A percentile compares a stretch with the other conserved stretches of the same genome.
These are phyloP conservation scores for Rostratula benghalensis DNA, from an alignment of 2,113 vertebrate species.

Conservation along the genomic window DNA sequence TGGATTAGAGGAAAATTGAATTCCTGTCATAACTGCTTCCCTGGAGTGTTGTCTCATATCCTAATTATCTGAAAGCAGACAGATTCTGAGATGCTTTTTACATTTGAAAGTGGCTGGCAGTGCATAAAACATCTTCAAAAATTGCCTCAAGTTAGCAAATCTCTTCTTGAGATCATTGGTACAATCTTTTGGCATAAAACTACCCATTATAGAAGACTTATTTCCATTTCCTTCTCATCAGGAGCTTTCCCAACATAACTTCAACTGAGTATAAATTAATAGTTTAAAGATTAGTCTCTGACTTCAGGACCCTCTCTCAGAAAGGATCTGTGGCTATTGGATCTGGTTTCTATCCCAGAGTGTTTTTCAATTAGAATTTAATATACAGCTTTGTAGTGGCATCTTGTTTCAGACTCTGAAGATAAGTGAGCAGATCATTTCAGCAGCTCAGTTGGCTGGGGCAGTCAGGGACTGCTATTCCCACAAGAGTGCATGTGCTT, in stretches of 20 bases:
- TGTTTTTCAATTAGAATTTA: slow-evolving; percentile 54
- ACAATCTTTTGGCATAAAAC: slow-evolving; percentile 19
- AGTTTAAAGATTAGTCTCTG: slow-evolving; percentile 24
- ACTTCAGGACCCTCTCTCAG: not conserved
- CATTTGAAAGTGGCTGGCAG: not conserved
- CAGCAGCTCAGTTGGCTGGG: not conserved
- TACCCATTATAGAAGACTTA: not conserved
- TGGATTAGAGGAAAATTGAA: not conserved
- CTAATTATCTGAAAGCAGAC: not conserved
- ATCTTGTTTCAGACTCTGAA: slow-evolving; percentile 13
- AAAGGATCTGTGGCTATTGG: not conserved
- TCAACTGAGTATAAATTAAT: not conserved
- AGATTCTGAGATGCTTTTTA: not conserved
- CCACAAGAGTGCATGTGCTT: not conserved
- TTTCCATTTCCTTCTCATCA: slow-evolving; percentile 49
- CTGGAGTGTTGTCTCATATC: not conserved
- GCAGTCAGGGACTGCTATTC: not conserved
- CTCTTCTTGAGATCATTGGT: slow-evolving; percentile 7
- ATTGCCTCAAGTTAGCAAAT: not conserved
- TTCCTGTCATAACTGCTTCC: not conserved
- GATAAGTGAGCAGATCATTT: slow-evolving; percentile 1
- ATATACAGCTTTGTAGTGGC: slow-evolving; percentile 13
- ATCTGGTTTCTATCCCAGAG: slow-evolving; percentile 22
- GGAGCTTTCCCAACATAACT: slow-evolving; percentile 21
- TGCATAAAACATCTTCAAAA: slow-evolving; percentile 16